Percentiles rank a stretch among this genome's conserved stretches.
phyloP scores from a whole-genome alignment of 2,888 invertebrate species.

The Malachius bipustulatus region DNA sequence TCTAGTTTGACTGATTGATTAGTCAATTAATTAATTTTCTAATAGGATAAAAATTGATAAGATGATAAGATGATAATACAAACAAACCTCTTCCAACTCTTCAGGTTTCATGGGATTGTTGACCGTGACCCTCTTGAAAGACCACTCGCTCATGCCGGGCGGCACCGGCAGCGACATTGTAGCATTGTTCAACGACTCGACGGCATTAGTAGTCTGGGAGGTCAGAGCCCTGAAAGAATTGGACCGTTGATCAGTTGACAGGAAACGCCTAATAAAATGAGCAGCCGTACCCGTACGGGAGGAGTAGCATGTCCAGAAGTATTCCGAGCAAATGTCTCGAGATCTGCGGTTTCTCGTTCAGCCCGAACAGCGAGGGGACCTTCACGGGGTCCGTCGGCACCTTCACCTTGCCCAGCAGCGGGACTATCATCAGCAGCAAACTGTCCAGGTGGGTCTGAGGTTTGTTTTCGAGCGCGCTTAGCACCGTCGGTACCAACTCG shows the following conservation, averaged over 20 bases:
- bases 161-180: conserved; percentile 44
- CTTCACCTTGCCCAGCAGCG: conserved; percentile 62
- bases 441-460: conserved; percentile 79
- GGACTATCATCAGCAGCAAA: conserved; percentile 67
- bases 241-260: background rate
- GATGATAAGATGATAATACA: no score
- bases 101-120: conserved; percentile 63
- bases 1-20: no score
- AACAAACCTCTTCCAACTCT: conserved; percentile 64
- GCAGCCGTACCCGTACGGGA: conserved; percentile 69
- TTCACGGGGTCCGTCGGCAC: conserved; percentile 51
- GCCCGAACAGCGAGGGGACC: conserved; percentile 50
- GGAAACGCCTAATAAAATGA: background rate
- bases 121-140: conserved; percentile 62
- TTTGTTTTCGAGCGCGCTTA: conserved; percentile 68
- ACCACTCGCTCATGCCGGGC: conserved; percentile 63
- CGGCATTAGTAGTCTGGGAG: conserved; percentile 23
- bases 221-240: conserved; percentile 28
- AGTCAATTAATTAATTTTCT: no score
- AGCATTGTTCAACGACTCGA: conserved; percentile 19
- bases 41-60: no score
- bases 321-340: conserved; percentile 59
- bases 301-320: conserved; percentile 68
- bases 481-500: conserved; percentile 58
- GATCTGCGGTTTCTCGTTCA: conserved; percentile 61